Percentiles rank a stretch among this genome's conserved stretches.
These are phyloP conservation scores for Hypsibius dujardini DNA, from an alignment of 1,140 invertebrate genomes.

Conservation along the genomic window DNA sequence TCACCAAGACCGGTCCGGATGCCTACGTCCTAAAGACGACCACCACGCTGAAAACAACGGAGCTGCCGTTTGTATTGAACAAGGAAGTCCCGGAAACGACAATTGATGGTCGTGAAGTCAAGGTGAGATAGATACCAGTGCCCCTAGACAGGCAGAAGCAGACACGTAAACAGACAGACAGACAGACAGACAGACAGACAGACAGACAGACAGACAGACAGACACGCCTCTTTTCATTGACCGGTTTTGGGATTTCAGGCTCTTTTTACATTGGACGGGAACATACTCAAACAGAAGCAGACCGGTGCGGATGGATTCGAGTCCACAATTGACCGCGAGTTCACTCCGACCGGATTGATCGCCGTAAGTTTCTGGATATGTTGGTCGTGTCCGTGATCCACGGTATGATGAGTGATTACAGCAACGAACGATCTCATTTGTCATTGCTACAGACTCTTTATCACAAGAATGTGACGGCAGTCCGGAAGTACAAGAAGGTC, in stretches of 20 bases:
- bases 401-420: too few relatives aligned
- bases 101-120: constrained; percentile 61
- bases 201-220: too few relatives aligned
- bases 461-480: constrained; percentile 5
- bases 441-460: background rate
- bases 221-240: too few relatives aligned
- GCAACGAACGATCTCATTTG: too few relatives aligned
- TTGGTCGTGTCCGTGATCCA: too few relatives aligned
- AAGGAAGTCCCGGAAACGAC: constrained; percentile 70
- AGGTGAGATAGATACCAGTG: constrained; percentile 35
- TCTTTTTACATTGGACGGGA: background rate
- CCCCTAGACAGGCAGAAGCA: background rate
- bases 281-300: constrained; percentile 11
- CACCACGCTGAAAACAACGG: constrained; percentile 63
- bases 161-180: too few relatives aligned
- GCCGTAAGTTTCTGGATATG: background rate
- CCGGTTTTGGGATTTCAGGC: background rate
- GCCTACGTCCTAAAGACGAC: constrained; percentile 52
- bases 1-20: constrained; percentile 45
- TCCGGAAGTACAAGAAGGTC: constrained; percentile 11
- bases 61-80: constrained; percentile 56
- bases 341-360: background rate
- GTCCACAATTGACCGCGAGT: background rate
- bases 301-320: background rate
- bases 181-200: too few relatives aligned